Base-by-base conservation (phyloP, 2,888 invertebrate genomes). In the Drosophila yooni region DNA sequence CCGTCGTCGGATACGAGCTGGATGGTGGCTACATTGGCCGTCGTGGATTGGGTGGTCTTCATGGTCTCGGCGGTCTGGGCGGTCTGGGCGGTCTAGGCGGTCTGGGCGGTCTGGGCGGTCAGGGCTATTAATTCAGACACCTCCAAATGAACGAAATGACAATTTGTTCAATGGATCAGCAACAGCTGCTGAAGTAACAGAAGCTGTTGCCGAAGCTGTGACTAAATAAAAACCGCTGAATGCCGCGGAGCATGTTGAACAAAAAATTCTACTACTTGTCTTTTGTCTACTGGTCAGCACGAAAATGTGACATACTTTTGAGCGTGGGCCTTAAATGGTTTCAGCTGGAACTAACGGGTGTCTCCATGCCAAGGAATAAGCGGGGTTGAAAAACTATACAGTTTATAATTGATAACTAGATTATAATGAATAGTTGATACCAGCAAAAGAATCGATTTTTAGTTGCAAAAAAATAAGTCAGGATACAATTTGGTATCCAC, bases 201-300 rank as follows among this genome's bases (percentile, higher is more conserved):
- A 2, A 43, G 43, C 43, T 21, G 43, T 43, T 43, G 43, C 21
- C 21, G 13, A 15, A 57, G 40, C 61, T 75, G 82, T 59, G 84
- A 71, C 50, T 18, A 43, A 74, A 70, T 74, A 64, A 77, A 74
- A 74, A 33, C 61, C 58, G 70, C 69, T 71, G 61, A 79, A 65
- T 46, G 60, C 61, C 62, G 71, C 61, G 74, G 72, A 74, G 60
- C 56, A 82, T 84, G 80, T 88, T 88, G 88, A 86, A 84, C 77
- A 76, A 71, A 83, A 81, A 73, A 58, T 51, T 51, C 3, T 8
- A 27, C 31, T 18, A 13, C 13, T 70, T 61, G 13, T 36, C 57
- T 68, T 61, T 64, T 65, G 18, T 54, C 21, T 48, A 34, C 18
- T 46, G 64, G 38, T 46, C 8, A 18, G 5, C 13, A 10, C 27